phyloP scores from a whole-genome alignment of 2,797 vertebrate genomes.

The Phoeniculus purpureus region DNA sequence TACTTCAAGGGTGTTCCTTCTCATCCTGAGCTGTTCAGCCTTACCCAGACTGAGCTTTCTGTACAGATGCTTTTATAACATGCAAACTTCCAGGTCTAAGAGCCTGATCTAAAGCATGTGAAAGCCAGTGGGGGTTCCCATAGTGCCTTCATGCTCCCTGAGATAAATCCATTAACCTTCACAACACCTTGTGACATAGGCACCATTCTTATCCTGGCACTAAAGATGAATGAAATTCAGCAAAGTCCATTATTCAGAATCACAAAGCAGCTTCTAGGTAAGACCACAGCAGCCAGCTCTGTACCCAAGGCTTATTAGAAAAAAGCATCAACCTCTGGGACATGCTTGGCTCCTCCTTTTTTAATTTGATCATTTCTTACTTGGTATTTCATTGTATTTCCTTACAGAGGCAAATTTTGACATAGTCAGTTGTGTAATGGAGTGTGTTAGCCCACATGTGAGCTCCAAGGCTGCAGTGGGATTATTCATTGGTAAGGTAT shows the following conservation, averaged over 20 bases:
- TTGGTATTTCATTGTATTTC: not conserved
- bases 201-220: not conserved
- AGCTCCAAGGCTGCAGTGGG: slow-evolving; percentile 26
- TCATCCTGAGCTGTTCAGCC: not conserved
- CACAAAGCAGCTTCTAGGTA: not conserved
- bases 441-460: slow-evolving; percentile 34
- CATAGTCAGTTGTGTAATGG: not conserved
- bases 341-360: not conserved
- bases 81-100: not conserved
- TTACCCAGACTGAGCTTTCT: not conserved
- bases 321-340: not conserved
- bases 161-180: not conserved
- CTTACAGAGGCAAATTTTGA: not conserved
- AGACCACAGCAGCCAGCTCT: not conserved
- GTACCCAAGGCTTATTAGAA: not conserved
- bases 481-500: slow-evolving; percentile 67
- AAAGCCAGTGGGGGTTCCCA: not conserved
- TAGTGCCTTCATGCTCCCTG: not conserved
- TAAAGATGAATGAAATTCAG: not conserved
- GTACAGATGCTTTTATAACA: not conserved
- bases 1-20: not conserved
- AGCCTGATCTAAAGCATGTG: not conserved
- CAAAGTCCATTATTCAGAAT: not conserved
- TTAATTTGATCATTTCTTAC: not conserved
- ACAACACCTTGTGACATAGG: not conserved